These are phyloP conservation scores for Dioctria rufipes DNA, from an alignment of 2,888 invertebrate species.

Conservation along the genomic window DNA sequence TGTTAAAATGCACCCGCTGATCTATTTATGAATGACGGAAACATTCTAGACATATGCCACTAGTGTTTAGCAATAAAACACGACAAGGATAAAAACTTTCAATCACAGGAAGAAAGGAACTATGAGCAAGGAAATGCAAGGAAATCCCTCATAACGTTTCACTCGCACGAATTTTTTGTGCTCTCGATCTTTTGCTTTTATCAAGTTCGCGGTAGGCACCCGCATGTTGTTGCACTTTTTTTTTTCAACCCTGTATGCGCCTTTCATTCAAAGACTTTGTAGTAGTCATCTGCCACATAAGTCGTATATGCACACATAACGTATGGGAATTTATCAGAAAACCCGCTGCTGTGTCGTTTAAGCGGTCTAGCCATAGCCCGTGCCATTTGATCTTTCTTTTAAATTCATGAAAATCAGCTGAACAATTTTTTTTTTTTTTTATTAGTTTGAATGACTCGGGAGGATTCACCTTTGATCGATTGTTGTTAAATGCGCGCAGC, in stretches of 20 bases:
- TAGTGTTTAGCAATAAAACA: not conserved
- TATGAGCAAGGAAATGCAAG: not conserved
- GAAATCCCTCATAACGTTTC: conserved; percentile 46
- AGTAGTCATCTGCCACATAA: conserved; percentile 44
- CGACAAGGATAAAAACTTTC: not conserved
- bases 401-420: conserved; percentile 35
- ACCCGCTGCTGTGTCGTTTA: too few species aligned
- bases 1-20: conserved; percentile 3
- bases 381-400: conserved; percentile 2
- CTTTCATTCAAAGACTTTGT: conserved; percentile 4
- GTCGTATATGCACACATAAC: conserved; percentile 2
- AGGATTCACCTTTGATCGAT: conserved; percentile 6
- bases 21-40: not conserved
- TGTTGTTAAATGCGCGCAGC: conserved; percentile 16
- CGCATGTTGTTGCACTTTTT: conserved; percentile 45
- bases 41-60: not conserved
- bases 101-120: conserved; percentile 5
- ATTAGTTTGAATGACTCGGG: conserved; percentile 18
- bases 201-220: conserved; percentile 44
- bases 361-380: not conserved
- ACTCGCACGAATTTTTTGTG: conserved; percentile 43
- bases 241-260: not conserved
- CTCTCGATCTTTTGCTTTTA: conserved; percentile 27
- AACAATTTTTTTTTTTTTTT: not conserved
- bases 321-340: not conserved